Evolutionary conservation across 2,888 invertebrate species (phyloP), one percentile per base, ranked within the genome.

Genomic region (Pyrochroa serraticornis): DNA sequence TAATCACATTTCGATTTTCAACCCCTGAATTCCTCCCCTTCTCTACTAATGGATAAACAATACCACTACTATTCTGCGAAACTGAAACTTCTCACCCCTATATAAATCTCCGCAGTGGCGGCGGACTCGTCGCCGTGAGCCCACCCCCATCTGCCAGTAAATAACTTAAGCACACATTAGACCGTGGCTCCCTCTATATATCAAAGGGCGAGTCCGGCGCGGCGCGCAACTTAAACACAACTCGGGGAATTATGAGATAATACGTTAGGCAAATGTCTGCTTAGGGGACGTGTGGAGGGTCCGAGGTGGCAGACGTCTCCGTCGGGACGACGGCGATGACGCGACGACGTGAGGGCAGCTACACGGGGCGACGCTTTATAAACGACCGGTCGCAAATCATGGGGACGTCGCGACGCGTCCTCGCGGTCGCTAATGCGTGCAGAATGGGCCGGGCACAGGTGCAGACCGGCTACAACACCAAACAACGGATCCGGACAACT

Each of bases 151-250:
- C 69, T 71, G 71, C 72, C 68, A 68, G 74, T 71, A 75, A 76
- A 76, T 77, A 77, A 76, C 76, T 77, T 77, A 75, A 75, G 76
- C 70, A 77, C 74, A 77, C 75, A 77, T 77, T 77, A 77, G 74
- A 69, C 68, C 67, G 69, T 57, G 66, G 70, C 71, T 65, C 63
- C 68, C 64, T 65, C 72, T 71, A 75, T 75, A 75, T 75, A 75
- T 75, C 75, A 75, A 72, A 68, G 71, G 70, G 67, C 66, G 70
- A 69, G 71, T 71, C 74, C 72, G 65, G 70, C 64, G 60, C 22
- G 63, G 59, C 56, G 60, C 56, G 67, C 69, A 76, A 77, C 75
- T 77, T 77, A 77, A 77, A 77, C 75, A 77, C 72, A 72, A 72
- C 72, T 70, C 69, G 67, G 55, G 76, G 77, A 76, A 77, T 78